Conservation (phyloP, 2,113 vertebrate species). For the Nyctibius bracteatus region DNA sequence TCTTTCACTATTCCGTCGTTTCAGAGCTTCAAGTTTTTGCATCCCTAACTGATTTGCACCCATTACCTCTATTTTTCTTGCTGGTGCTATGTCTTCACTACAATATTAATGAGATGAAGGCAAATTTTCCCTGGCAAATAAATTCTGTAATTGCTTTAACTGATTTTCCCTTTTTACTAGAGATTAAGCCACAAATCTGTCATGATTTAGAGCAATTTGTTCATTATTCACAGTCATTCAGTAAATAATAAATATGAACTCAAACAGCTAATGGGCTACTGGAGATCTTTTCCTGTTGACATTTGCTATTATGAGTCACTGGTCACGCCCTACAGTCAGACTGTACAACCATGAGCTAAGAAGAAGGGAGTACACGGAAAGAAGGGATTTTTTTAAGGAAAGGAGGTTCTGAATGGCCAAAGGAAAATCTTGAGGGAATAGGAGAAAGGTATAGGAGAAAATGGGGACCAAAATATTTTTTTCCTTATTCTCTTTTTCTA, state of each 20-base stretch:
- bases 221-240: constrained; percentile 45
- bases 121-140: background rate
- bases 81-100: background rate
- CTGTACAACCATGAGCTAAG: background rate
- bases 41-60: background rate
- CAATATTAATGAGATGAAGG: background rate
- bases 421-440: background rate
- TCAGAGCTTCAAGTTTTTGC: background rate
- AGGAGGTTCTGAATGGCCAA: background rate
- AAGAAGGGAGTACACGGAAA: background rate
- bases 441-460: background rate
- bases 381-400: background rate
- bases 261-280: constrained; percentile 41
- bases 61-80: background rate
- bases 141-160: constrained; percentile 27
- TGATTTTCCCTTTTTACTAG: background rate
- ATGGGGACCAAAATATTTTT: background rate
- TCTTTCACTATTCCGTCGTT: background rate
- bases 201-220: constrained; percentile 41
- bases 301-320: constrained; percentile 43
- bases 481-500: background rate
- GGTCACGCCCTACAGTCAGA: background rate
- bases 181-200: background rate
- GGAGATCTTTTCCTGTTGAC: constrained; percentile 49
- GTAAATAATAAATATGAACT: constrained; percentile 51